Percentiles rank a stretch among this genome's conserved stretches.
phyloP scores from a whole-genome alignment of 2,888 invertebrate genomes.

The Arenicola marina region DNA sequence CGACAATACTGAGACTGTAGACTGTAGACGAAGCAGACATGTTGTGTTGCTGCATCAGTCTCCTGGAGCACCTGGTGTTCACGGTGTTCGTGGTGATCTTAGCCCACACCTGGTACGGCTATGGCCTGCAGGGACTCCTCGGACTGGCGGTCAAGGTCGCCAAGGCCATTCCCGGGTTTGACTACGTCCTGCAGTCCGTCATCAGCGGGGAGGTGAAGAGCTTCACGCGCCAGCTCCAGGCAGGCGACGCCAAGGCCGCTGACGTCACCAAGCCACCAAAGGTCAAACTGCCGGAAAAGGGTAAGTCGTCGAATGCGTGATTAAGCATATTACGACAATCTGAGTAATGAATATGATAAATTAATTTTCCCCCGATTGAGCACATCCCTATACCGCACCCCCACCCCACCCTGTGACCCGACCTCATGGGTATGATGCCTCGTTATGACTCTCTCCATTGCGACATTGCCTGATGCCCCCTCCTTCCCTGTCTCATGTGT shows the following conservation, averaged over 20 bases:
- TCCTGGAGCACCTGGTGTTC: slow-evolving; percentile 16
- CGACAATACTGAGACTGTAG: too few relatives aligned
- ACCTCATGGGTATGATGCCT: too few relatives aligned
- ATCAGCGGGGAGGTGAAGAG: slow-evolving; percentile 24
- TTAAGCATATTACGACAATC: too few relatives aligned
- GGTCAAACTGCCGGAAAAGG: slow-evolving; percentile 21
- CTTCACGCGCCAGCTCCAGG: slow-evolving; percentile 20
- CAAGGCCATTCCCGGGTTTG: slow-evolving; percentile 17
- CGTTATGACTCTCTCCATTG: too few relatives aligned
- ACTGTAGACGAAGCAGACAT: too few relatives aligned
- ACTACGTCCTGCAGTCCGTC: slow-evolving; percentile 18
- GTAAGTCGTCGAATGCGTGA: slow-evolving; percentile 7
- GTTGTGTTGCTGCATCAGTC: background rate
- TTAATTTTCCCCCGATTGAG: too few relatives aligned
- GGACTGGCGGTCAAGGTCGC: slow-evolving; percentile 4
- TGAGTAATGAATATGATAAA: too few relatives aligned
- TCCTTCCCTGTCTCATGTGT: too few relatives aligned
- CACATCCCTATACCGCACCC: too few relatives aligned
- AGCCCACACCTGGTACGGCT: slow-evolving; percentile 2
- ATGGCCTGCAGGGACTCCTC: slow-evolving; percentile 6
- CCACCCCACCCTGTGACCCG: too few relatives aligned
- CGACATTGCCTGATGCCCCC: too few relatives aligned
- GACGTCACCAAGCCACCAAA: background rate
- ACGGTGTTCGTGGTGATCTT: slow-evolving; percentile 1
- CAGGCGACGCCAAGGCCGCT: background rate